These are phyloP conservation scores for Branchellion lobata DNA, from an alignment of 2,888 invertebrate species.

Conservation along the genomic window DNA sequence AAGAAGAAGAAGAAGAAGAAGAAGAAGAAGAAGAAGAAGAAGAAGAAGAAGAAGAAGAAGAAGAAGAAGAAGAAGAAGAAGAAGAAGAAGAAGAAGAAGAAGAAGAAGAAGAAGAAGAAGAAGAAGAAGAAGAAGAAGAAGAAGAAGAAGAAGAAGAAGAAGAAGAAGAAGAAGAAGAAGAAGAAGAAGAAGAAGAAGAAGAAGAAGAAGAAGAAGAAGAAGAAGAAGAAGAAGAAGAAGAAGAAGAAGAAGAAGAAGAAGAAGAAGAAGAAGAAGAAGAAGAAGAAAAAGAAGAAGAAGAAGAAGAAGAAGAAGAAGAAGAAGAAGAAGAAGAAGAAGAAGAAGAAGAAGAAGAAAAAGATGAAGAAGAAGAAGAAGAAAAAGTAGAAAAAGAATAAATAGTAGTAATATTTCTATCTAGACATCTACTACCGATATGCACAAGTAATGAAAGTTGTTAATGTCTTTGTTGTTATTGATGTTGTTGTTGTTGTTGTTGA, in stretches of 20 bases:
- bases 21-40: no score
- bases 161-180: slow-evolving; percentile 33
- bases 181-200: slow-evolving; percentile 19
- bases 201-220: slow-evolving; percentile 31
- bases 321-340: slow-evolving; percentile 13
- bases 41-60: not conserved
- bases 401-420: not conserved
- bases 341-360: not conserved
- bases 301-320: not conserved
- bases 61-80: slow-evolving; percentile 14
- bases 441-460: no score
- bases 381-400: slow-evolving; percentile 30
- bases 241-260: slow-evolving; percentile 2
- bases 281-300: not conserved
- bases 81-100: slow-evolving; percentile 25
- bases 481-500: no score
- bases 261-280: not conserved
- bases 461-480: no score
- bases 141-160: slow-evolving; percentile 17
- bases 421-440: no score
- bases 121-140: slow-evolving; percentile 33
- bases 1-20: no score
- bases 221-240: slow-evolving; percentile 24
- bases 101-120: slow-evolving; percentile 18
- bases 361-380: no score